phyloP scores from a whole-genome alignment of 1,140 invertebrate species.

The Drosophila erecta region DNA sequence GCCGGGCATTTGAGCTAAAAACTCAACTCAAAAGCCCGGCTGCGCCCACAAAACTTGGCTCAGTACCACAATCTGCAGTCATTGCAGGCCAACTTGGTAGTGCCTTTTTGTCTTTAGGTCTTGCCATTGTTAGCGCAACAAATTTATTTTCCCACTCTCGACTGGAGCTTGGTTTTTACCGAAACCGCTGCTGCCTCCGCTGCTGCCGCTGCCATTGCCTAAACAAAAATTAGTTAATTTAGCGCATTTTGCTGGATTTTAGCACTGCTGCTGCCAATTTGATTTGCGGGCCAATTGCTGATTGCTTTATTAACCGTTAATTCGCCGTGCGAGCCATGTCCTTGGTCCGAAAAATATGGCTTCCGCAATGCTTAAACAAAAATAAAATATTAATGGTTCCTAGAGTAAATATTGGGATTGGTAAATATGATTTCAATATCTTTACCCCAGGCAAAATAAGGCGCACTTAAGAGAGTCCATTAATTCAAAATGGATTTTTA shows the following conservation, averaged over 20 bases:
- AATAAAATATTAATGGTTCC: constrained; percentile 5
- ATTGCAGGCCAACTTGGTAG: constrained; percentile 44
- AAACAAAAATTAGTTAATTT: constrained; percentile 76
- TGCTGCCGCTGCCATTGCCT: constrained; percentile 35
- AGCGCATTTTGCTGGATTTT: constrained; percentile 77
- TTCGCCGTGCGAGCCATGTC: constrained; percentile 58
- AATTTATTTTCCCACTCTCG: constrained; percentile 79
- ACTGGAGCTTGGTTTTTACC: constrained; percentile 44
- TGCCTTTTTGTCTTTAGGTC: constrained; percentile 34
- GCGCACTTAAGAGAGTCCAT: not conserved
- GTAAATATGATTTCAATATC: constrained; percentile 4
- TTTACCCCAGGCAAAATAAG: no score
- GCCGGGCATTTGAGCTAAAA: constrained; percentile 14
- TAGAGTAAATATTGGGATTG: constrained; percentile 24
- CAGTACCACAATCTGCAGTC: constrained; percentile 29
- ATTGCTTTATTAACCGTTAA: constrained; percentile 80
- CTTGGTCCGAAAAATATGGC: constrained; percentile 54
- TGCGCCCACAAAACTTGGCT: constrained; percentile 71
- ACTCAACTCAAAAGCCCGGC: constrained; percentile 13
- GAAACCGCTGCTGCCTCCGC: constrained; percentile 4
- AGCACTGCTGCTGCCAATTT: constrained; percentile 70
- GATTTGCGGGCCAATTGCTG: constrained; percentile 72
- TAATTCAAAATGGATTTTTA: not conserved
- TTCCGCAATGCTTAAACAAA: constrained; percentile 47
- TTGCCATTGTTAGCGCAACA: constrained; percentile 72